Evolutionary conservation across 2,797 vertebrate genomes (phyloP), one percentile per base, ranked within the genome.

Genomic region (Pampus argenteus): DNA sequence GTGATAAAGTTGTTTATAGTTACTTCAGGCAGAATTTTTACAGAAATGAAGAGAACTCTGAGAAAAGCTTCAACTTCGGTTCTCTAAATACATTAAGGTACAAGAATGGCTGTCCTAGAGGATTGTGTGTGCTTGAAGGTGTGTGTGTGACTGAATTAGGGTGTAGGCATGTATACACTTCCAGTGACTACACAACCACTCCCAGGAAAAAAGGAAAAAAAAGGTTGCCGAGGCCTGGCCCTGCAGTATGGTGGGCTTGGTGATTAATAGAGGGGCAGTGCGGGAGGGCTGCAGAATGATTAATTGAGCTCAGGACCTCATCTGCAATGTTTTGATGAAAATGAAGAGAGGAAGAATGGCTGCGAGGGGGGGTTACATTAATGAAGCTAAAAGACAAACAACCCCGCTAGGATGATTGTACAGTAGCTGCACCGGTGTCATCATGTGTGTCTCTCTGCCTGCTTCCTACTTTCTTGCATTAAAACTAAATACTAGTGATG

Each of bases 261-360:
- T 93, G 89, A 93, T 93, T 93, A 91, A 90, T 92, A 58, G 65
- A 62, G 82, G 77, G 83, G 68, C 65, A 61, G 77, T 80, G 74
- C 77, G 74, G 85, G 74, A 86, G 83, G 81, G 82, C 83, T 88
- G 79, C 70, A 67, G 76, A 81, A 87, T 89, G 90, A 94, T 93
- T 93, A 92, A 94, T 93, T 93, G 91, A 90, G 87, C 92, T 91
- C 89, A 93, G 81, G 90, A 92, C 91, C 91, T 93, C 87, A 90
- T 94, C 89, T 92, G 87, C 85, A 91, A 85, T 93, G 89, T 91
- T 93, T 90, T 93, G 89, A 94, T 94, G 91, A 92, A 90, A 94
- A 91, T 90, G 84, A 92, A 84, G 84, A 87, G 79, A 77, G 82
- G 80, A 88, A 88, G 84, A 86, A 76, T 76, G 75, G 69, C 77